phyloP scores from a whole-genome alignment of 2,888 invertebrate species.

The Dendrolimus houi region DNA sequence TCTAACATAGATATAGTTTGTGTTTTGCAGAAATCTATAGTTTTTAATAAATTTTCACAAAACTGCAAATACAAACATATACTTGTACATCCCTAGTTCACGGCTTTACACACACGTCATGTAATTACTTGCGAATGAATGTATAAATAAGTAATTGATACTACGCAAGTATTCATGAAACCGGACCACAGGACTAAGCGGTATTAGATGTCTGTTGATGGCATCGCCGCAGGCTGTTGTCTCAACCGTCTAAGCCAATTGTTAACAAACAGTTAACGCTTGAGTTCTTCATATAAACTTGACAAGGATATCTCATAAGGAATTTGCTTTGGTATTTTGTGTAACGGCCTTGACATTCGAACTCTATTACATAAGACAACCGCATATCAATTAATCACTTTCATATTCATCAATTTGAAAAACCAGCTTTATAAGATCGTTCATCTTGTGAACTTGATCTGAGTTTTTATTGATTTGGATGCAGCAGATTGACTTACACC shows the following conservation, averaged over 20 bases:
- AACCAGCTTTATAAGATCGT: slow-evolving; percentile 16
- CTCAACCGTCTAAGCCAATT: slow-evolving; percentile 33
- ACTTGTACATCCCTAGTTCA: slow-evolving; percentile 12
- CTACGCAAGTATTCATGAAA: slow-evolving; percentile 5
- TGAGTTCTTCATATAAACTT: slow-evolving; percentile 5
- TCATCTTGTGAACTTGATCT: slow-evolving; percentile 7
- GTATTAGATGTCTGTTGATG: slow-evolving; percentile 22
- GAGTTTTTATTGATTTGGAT: neutral
- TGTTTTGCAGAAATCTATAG: too few relatives aligned
- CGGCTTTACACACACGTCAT: slow-evolving; percentile 14
- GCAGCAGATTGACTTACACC: neutral
- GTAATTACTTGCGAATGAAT: slow-evolving; percentile 28
- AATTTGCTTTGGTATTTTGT: slow-evolving; percentile 12
- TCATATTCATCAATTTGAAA: slow-evolving; percentile 14
- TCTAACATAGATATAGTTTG: too few relatives aligned
- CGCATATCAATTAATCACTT: slow-evolving; percentile 19
- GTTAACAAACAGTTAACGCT: slow-evolving; percentile 27
- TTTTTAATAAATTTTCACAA: too few relatives aligned
- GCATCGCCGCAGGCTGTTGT: slow-evolving; percentile 27
- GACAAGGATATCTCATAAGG: slow-evolving; percentile 13
- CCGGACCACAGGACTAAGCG: neutral
- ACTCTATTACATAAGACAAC: slow-evolving; percentile 13
- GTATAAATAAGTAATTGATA: slow-evolving; percentile 37
- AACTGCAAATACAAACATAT: too few relatives aligned
- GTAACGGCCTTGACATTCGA: slow-evolving; percentile 20